Evolutionary conservation across 2,113 vertebrate genomes (phyloP).

Genomic region (Brevimyrus niger): DNA sequence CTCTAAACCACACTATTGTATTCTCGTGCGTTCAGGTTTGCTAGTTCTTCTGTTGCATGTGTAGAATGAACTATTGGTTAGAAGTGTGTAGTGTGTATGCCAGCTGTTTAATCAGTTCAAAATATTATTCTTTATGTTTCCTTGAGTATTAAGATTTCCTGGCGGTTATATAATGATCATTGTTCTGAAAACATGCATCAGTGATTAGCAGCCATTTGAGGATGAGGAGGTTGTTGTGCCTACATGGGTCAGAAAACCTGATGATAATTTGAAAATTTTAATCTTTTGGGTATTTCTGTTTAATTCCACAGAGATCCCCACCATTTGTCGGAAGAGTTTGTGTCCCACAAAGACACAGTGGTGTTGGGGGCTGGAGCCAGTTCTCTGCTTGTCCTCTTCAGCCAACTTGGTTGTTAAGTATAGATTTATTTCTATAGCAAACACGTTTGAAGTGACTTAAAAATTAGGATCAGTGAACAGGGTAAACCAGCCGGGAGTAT

Average conservation of each 20-base stretch:
- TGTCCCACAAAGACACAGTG: not conserved
- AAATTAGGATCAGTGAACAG: not conserved
- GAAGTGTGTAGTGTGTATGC: not conserved
- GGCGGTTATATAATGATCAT: not conserved
- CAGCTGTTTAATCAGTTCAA: not conserved
- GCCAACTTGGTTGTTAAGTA: not conserved
- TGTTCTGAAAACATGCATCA: not conserved
- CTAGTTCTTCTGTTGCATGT: too few species aligned
- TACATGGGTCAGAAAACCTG: not conserved
- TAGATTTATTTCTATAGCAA: not conserved
- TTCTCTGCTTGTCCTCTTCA: not conserved
- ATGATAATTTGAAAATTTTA: not conserved
- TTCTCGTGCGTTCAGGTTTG: too few species aligned
- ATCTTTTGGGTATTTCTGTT: not conserved
- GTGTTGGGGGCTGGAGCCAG: not conserved
- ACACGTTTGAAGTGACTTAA: not conserved
- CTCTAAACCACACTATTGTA: too few species aligned
- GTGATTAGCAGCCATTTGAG: not conserved
- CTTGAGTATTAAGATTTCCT: not conserved
- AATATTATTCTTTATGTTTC: not conserved
- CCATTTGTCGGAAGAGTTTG: not conserved
- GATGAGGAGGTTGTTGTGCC: not conserved
- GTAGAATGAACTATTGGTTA: too few species aligned
- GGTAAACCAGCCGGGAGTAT: not conserved
- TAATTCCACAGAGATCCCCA: not conserved